A percentile compares a stretch with the other conserved stretches of the same genome.
phyloP scores from a whole-genome alignment of 2,888 invertebrate genomes.

The Eilema griseolum region DNA sequence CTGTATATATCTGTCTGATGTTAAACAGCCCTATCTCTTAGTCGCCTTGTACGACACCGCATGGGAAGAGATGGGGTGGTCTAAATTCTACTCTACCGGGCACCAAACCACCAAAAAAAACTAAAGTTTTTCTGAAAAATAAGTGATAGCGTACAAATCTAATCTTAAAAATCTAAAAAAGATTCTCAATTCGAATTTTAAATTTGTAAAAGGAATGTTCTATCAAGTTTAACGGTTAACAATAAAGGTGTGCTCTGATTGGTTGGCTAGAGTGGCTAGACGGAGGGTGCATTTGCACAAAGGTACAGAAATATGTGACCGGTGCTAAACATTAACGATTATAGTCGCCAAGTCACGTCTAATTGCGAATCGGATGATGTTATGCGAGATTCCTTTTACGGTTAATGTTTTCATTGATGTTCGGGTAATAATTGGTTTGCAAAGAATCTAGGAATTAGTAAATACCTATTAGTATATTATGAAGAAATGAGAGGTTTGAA shows the following conservation, averaged over 20 bases:
- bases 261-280: constrained; percentile 58
- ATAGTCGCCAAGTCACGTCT: constrained; percentile 85
- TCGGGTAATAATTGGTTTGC: not conserved
- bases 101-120: too few relatives aligned
- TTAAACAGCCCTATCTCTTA: too few relatives aligned
- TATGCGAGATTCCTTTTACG: constrained; percentile 42
- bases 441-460: not conserved
- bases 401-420: not conserved
- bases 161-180: constrained; percentile 3
- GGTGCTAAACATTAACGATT: constrained; percentile 86
- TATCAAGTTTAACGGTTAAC: constrained; percentile 52
- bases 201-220: constrained; percentile 43
- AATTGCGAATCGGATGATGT: constrained; percentile 76
- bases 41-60: too few relatives aligned
- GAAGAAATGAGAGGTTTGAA: too few relatives aligned
- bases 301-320: constrained; percentile 85
- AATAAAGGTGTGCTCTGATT: constrained; percentile 58
- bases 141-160: not conserved
- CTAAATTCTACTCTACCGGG: too few relatives aligned
- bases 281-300: constrained; percentile 82
- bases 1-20: too few relatives aligned
- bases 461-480: too few relatives aligned
- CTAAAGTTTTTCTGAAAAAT: too few relatives aligned
- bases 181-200: not conserved
- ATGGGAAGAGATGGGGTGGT: too few relatives aligned